phyloP scores from a whole-genome alignment of 2,888 invertebrate species.

The Drosophila formosana region DNA sequence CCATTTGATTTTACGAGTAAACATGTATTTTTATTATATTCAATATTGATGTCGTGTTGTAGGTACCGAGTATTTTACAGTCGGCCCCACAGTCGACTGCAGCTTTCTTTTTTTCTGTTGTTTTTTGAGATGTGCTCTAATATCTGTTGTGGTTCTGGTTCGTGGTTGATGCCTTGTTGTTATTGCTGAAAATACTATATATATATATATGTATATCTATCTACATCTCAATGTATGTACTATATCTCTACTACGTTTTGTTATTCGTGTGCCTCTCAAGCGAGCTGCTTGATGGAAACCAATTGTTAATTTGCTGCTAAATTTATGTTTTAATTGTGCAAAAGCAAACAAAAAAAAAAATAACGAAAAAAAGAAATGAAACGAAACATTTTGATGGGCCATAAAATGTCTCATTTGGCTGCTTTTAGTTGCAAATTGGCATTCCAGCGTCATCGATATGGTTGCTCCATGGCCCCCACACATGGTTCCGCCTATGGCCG shows the following conservation, averaged over 20 bases:
- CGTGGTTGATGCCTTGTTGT: conserved; percentile 29
- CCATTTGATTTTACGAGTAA: too few species aligned
- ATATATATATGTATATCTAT: conserved; percentile 24
- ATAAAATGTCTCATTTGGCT: conserved; percentile 61
- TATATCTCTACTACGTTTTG: conserved; percentile 19
- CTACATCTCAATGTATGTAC: conserved; percentile 3
- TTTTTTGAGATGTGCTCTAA: conserved; percentile 27
- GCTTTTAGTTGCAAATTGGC: conserved; percentile 49
- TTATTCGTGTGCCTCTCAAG: conserved; percentile 13
- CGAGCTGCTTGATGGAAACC: conserved; percentile 21
- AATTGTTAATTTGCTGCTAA: conserved; percentile 47
- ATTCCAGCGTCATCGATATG: conserved; percentile 48
- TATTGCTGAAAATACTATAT: conserved; percentile 40
- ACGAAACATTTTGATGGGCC: conserved; percentile 44
- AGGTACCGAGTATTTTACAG: background rate
- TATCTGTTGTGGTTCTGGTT: conserved; percentile 30
- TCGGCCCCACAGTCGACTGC: background rate
- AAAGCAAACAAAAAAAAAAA: conserved; percentile 10
- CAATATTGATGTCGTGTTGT: background rate
- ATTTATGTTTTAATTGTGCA: conserved; percentile 42
- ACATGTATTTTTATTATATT: too few species aligned
- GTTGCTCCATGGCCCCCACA: conserved; percentile 15
- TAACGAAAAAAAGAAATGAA: conserved; percentile 1
- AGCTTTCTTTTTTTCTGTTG: conserved; percentile 2
- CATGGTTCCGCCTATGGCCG: conserved; percentile 4